phyloP scores from a whole-genome alignment of 1,140 invertebrate species.

The Formica exsecta region DNA sequence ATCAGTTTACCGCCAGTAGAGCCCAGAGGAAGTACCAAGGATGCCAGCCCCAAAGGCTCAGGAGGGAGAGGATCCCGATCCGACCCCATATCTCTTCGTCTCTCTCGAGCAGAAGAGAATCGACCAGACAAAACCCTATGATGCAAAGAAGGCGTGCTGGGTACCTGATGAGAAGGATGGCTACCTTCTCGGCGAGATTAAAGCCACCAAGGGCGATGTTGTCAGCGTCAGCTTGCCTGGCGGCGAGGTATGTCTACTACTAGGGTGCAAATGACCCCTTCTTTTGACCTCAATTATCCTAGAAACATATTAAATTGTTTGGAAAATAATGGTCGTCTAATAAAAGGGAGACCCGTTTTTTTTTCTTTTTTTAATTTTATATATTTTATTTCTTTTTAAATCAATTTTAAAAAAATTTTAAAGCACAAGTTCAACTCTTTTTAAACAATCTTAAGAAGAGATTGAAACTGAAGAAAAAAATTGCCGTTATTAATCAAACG shows the following conservation, averaged over 20 bases:
- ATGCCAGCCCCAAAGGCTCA: slow-evolving; percentile 92
- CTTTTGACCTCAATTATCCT: not conserved
- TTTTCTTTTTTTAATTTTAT: not conserved
- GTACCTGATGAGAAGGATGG: slow-evolving; percentile 99
- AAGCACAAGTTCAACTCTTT: not conserved
- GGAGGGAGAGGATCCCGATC: slow-evolving; percentile 96
- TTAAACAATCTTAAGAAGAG: not conserved
- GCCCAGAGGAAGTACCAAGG: slow-evolving; percentile 82
- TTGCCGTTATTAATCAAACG: not conserved
- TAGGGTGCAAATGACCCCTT: not conserved
- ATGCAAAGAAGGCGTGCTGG: slow-evolving; percentile 99
- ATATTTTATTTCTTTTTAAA: not conserved
- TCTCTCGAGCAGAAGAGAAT: slow-evolving; percentile 98
- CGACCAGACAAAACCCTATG: slow-evolving; percentile 98
- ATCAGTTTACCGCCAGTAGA: slow-evolving; percentile 76
- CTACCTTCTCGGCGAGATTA: slow-evolving; percentile 98
- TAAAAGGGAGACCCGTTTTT: not conserved
- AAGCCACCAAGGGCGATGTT: slow-evolving; percentile 98
- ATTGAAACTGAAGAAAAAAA: not conserved
- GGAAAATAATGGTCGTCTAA: not conserved
- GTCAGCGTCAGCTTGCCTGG: slow-evolving; percentile 95
- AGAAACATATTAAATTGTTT: not conserved
- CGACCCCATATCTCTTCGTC: slow-evolving; percentile 96
- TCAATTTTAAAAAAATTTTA: not conserved
- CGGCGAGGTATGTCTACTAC: slow-evolving; percentile 91